These are phyloP conservation scores for Aquatica leii DNA, from an alignment of 2,888 invertebrate genomes.

Conservation along the genomic window DNA sequence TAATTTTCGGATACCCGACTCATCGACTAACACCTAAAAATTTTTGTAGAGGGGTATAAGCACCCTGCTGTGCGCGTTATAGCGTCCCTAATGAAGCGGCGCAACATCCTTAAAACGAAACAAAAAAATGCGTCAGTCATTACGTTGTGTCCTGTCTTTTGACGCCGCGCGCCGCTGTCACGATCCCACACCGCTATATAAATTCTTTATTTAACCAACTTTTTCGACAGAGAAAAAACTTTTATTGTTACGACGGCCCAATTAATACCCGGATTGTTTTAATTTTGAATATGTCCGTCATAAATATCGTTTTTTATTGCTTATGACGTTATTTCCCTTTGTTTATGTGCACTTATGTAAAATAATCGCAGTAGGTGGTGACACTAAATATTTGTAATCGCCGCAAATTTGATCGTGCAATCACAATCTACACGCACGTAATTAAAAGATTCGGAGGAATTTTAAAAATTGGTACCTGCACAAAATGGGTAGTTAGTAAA, in stretches of 20 bases:
- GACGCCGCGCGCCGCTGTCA: conserved; percentile 33
- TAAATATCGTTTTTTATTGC: conserved; percentile 17
- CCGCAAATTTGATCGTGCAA: no score
- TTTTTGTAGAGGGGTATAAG: conserved; percentile 35
- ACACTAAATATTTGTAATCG: no score
- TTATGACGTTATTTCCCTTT: no score
- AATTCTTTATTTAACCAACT: conserved; percentile 26
- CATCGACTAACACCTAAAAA: conserved; percentile 30
- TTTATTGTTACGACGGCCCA: conserved; percentile 43
- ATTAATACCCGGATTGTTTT: conserved; percentile 39
- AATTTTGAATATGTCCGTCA: conserved; percentile 32
- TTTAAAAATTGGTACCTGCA: no score
- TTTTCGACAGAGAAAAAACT: conserved; percentile 19
- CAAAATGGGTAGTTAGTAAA: no score
- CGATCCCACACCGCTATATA: conserved; percentile 31
- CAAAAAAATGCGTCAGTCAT: conserved; percentile 45
- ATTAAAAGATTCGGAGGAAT: no score
- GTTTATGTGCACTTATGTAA: no score
- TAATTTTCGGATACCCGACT: conserved; percentile 17
- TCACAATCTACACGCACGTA: no score
- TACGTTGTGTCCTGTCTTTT: conserved; percentile 33
- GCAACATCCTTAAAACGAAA: conserved; percentile 54
- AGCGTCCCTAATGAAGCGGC: conserved; percentile 55
- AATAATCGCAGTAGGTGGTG: no score
- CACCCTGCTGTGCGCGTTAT: conserved; percentile 47